Evolutionary conservation across 2,888 invertebrate species (phyloP), one percentile per base, ranked within the genome.

Genomic region (Neoaliturus tenellus): DNA sequence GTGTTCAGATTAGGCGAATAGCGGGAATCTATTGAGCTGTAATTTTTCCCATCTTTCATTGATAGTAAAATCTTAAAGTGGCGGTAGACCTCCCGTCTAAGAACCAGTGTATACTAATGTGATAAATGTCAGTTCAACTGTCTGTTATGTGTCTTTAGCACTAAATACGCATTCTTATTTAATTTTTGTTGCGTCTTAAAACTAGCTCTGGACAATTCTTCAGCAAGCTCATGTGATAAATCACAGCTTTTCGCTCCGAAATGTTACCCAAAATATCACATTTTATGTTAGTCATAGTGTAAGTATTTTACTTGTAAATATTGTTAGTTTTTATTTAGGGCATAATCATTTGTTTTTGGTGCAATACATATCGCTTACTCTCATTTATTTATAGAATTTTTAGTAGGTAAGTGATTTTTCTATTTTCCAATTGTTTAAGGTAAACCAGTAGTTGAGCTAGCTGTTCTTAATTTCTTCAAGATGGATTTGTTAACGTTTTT

Each of bases 181-280:
- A 51, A 23, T 51, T 51, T 51, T 51, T 23, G 23, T 51, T 23
- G 23, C 23, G 51, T 51, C 51, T 51, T 51, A 51, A 51, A 51
- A 17, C 44, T 51, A 51, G 23, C 8, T 51, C 8, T 6, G n/a
- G 51, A 23, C 5, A 51, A 51, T 51, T 23, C 20, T 51, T 51
- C 10, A 23, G 23, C 12, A 23, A 51, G 51, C 51, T 51, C 51
- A 23, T 75, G 75, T 75, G 75, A 75, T 75, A 75, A n/a, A 44
- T 44, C 75, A 48, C 75, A 75, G 75, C 75, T 75, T 75, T 23
- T 75, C 28, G 75, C 75, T 75, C 41, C 28, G n/a, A 14, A 71
- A 71, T 31, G 62, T 62, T 62, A 62, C 62, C 62, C 62, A 62
- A 28, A 5, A 62, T 55, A 62, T 62, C 62, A 62, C 62, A 62